Evolutionary conservation across 2,888 invertebrate species (phyloP).

Genomic region (Ligdia adustata): DNA sequence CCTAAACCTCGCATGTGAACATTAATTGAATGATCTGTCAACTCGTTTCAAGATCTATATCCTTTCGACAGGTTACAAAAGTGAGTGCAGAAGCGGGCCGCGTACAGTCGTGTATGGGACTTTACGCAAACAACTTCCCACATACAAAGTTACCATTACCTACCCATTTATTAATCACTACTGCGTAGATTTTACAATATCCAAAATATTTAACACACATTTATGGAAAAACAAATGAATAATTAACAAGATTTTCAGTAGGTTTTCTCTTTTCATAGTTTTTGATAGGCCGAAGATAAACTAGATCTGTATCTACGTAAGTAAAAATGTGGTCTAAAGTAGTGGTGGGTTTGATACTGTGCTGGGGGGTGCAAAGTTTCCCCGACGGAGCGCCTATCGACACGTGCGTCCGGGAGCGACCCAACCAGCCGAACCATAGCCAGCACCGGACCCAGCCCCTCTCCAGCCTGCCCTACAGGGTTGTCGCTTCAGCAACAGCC

Average conservation of each 20-base stretch:
- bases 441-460: conserved; percentile 87
- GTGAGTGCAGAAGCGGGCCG: conserved; percentile 58
- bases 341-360: conserved; percentile 56
- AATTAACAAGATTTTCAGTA: too few species aligned
- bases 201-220: neutral
- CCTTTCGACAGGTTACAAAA: conserved; percentile 79
- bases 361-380: conserved; percentile 80
- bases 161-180: too few species aligned
- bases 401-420: conserved; percentile 89
- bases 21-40: conserved; percentile 69
- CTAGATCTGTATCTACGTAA: neutral
- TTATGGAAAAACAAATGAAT: too few species aligned
- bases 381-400: conserved; percentile 93
- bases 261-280: too few species aligned
- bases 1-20: conserved; percentile 42
- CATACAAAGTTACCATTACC: too few species aligned
- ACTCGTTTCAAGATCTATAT: conserved; percentile 68
- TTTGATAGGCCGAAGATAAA: too few species aligned
- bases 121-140: conserved; percentile 48
- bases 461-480: conserved; percentile 86
- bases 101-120: conserved; percentile 62
- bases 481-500: conserved; percentile 85
- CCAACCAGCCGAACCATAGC: conserved; percentile 91
- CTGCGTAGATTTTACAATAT: too few species aligned
- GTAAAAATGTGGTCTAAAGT: conserved; percentile 58